Evolutionary conservation across 2,888 invertebrate genomes (phyloP), one percentile per base, ranked within the genome.

Genomic region (Polyommatus icarus): DNA sequence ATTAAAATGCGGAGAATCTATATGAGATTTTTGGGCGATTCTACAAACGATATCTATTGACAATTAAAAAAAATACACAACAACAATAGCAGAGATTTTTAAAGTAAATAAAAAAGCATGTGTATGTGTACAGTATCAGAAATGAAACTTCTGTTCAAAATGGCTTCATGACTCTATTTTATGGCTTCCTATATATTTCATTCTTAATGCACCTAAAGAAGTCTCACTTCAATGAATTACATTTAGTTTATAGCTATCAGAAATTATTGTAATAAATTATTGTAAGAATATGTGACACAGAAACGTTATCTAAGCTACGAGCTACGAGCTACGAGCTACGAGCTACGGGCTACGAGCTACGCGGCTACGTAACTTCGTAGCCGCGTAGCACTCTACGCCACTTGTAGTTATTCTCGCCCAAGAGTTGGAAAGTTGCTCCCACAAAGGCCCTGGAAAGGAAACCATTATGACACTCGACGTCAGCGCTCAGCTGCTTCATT

Each of bases 371-470:
- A 78, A 79, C 73, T 61, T 78, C 71, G 54, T 71, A 50, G 54
- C 54, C 18, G 54, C 54, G 75, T 78, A 82, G 83, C 85, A 85
- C 83, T 86, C 82, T 84, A 83, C 86, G 89, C 87, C 89, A 87
- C 86, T 87, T 86, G 86, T 85, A 90, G 89, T 87, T 87, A 87
- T 83, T 84, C 83, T 84, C 82, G 80, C 83, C 83, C 85, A 89
- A 89, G 89, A 91, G 90, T 90, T 88, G 86, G 88, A 86, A 91
- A 92, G 91, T 92, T 91, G 87, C 84, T 85, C 88, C 87, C 84
- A 92, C 92, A 92, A 92, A 92, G 89, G 89, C 91, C 86, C 85
- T 88, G 85, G 84, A 87, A 89, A 93, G 92, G 91, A 93, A 92
- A 90, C 92, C 92, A 91, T 93, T 93, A 92, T 88, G 89, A 87